Conservation (phyloP, 2,888 invertebrate species). For the Hylaea fasciaria region DNA sequence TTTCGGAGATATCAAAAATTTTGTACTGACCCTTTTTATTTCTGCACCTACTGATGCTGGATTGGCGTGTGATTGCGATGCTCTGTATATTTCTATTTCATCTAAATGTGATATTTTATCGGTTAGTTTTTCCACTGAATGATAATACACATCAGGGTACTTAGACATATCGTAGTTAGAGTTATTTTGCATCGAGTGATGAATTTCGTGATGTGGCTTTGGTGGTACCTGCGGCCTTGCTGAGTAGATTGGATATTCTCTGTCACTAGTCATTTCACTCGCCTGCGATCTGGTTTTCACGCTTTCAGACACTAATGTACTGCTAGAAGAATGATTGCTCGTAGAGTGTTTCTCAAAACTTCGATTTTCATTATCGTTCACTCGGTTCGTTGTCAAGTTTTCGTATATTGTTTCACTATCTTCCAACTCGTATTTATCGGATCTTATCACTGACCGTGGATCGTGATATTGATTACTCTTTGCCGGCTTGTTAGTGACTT, state of each 20-base stretch:
- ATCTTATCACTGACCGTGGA: slow-evolving; percentile 58
- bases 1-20: slow-evolving; percentile 77
- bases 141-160: slow-evolving; percentile 76
- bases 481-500: slow-evolving; percentile 51
- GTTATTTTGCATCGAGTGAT: slow-evolving; percentile 41
- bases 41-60: slow-evolving; percentile 78
- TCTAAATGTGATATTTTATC: slow-evolving; percentile 66
- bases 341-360: slow-evolving; percentile 49
- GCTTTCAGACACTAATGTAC: slow-evolving; percentile 74
- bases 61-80: slow-evolving; percentile 59
- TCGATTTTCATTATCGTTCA: slow-evolving; percentile 51
- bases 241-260: slow-evolving; percentile 46
- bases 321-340: slow-evolving; percentile 72
- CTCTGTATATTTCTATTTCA: slow-evolving; percentile 69
- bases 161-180: slow-evolving; percentile 42
- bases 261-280: slow-evolving; percentile 43
- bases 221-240: slow-evolving; percentile 68
- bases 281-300: slow-evolving; percentile 49
- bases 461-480: slow-evolving; percentile 70
- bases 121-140: slow-evolving; percentile 71
- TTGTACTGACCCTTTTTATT: slow-evolving; percentile 78
- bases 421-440: slow-evolving; percentile 52
- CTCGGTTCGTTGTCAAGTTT: slow-evolving; percentile 62
- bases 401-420: slow-evolving; percentile 73
- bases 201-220: slow-evolving; percentile 60